These are phyloP conservation scores for Sinonovacula constricta DNA, from an alignment of 1,140 invertebrate species.

Conservation along the genomic window DNA sequence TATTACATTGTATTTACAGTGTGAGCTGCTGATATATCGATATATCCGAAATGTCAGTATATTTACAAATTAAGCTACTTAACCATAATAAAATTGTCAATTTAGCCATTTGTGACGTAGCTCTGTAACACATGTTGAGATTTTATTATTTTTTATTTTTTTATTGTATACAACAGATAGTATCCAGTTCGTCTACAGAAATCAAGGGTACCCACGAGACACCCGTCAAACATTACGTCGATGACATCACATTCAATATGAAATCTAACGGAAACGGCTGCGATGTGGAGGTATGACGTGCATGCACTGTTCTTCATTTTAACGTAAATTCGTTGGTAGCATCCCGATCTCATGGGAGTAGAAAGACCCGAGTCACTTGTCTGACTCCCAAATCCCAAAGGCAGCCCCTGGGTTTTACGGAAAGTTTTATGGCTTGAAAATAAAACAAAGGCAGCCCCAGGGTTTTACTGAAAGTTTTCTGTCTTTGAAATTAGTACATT, in stretches of 20 bases:
- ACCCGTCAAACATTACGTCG: slow-evolving; percentile 72
- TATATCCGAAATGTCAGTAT: no score
- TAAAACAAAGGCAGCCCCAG: no score
- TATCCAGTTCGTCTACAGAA: slow-evolving; percentile 1
- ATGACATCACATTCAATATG: slow-evolving; percentile 76
- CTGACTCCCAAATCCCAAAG: background rate
- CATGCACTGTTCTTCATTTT: background rate
- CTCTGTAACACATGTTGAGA: no score
- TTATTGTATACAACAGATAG: no score
- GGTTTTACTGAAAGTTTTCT: no score
- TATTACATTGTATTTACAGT: no score
- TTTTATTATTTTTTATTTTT: no score
- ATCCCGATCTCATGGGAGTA: background rate
- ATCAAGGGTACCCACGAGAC: slow-evolving; percentile 76
- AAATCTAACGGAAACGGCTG: slow-evolving; percentile 58
- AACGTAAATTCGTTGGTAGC: background rate
- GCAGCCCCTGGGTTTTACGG: background rate
- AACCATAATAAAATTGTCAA: no score
- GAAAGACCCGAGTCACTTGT: background rate
- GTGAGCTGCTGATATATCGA: no score
- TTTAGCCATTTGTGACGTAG: no score
- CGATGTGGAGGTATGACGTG: slow-evolving; percentile 66
- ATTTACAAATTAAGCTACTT: no score
- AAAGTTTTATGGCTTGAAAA: background rate
- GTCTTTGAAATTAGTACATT: no score